Percentiles rank a stretch among this genome's conserved stretches.
phyloP scores from a whole-genome alignment of 92 coral and sea anemone species.

The Isaurus tuberculatus region DNA sequence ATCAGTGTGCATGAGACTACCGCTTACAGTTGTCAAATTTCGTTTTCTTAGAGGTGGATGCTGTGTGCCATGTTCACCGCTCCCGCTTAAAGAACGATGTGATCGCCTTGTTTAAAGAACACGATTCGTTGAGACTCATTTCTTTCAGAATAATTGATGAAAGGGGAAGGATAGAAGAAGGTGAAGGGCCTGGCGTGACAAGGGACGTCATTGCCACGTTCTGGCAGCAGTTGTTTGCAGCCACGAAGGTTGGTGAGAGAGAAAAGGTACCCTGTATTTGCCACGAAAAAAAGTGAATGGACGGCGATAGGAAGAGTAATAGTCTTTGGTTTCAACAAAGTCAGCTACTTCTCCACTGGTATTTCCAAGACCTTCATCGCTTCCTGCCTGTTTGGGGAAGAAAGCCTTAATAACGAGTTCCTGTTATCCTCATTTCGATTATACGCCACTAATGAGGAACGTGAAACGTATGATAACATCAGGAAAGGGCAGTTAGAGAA shows the following conservation, averaged over 20 bases:
- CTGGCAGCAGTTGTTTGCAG: slow-evolving; percentile 15
- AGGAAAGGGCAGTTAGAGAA: not conserved
- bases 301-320: not conserved
- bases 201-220: not conserved
- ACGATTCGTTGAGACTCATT: not conserved
- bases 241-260: slow-evolving; percentile 3
- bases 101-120: not conserved
- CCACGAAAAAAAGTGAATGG: slow-evolving; percentile 11
- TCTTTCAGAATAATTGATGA: not conserved
- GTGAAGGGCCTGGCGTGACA: not conserved
- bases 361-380: slow-evolving; percentile 15
- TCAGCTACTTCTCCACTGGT: not conserved
- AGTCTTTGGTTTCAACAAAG: not conserved
- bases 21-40: too few species aligned
- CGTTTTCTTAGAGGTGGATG: too few species aligned
- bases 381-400: slow-evolving; percentile 24
- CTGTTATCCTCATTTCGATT: slow-evolving; percentile 4
- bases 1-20: too few species aligned
- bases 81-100: slow-evolving; percentile 2
- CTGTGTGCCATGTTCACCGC: too few species aligned
- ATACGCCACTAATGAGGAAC: slow-evolving; percentile 14
- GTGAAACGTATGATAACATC: slow-evolving; percentile 3
- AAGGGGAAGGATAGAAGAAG: not conserved
- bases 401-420: slow-evolving; percentile 3
- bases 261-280: slow-evolving; percentile 19